Percentiles rank a stretch among this genome's conserved stretches.
Evolutionary conservation across 2,113 vertebrate species (phyloP).

Genomic region (Tylochromis polylepis): DNA sequence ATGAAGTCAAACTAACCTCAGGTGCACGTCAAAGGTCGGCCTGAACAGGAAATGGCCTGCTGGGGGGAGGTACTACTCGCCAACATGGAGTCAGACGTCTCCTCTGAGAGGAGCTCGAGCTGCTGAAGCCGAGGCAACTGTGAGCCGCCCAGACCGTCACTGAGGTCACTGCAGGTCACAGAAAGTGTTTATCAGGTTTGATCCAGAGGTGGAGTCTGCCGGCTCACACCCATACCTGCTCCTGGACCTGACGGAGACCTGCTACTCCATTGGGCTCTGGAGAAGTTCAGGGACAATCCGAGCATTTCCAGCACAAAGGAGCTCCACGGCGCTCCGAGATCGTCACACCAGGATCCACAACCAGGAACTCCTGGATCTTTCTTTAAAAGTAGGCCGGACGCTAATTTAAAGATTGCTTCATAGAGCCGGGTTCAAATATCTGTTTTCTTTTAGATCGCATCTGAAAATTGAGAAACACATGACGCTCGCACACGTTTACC

Average conservation of each 20-base stretch:
- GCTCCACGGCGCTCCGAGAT: not conserved
- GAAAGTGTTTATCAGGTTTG: not conserved
- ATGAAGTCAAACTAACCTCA: not conserved
- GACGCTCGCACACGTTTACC: not conserved
- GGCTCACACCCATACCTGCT: not conserved
- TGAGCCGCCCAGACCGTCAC: not conserved
- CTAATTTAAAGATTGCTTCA: not conserved
- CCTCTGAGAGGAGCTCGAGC: no score
- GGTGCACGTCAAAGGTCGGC: not conserved
- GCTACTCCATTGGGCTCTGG: not conserved
- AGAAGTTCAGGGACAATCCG: not conserved
- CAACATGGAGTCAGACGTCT: not conserved
- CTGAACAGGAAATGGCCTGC: not conserved
- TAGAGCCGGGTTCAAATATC: not conserved
- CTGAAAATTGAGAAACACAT: not conserved
- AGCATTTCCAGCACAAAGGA: not conserved
- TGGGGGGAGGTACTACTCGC: not conserved
- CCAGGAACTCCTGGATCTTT: not conserved
- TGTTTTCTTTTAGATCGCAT: not conserved
- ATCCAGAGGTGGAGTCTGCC: not conserved
- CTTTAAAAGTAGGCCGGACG: not conserved
- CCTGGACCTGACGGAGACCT: not conserved
- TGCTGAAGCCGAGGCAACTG: not conserved
- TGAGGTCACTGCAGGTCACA: not conserved
- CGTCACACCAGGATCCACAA: not conserved